Evolutionary conservation across 1,140 invertebrate species (phyloP).

Genomic region (Coptotermes formosanus): DNA sequence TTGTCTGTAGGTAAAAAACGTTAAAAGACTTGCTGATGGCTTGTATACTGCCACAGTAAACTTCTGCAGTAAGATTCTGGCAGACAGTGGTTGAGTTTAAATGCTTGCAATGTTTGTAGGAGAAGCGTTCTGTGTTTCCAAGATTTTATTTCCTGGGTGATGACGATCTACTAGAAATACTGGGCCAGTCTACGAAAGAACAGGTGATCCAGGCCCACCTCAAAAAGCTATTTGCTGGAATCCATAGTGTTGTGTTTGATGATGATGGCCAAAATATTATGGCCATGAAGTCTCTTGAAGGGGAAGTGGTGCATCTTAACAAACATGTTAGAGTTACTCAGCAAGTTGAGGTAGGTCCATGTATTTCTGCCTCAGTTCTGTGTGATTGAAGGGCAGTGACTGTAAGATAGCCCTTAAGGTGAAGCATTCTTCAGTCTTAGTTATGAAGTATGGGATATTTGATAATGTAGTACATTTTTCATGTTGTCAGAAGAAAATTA

Average conservation of each 20-base stretch:
- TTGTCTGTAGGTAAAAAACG: no score
- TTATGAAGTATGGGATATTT: no score
- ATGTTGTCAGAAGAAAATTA: no score
- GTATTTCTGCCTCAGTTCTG: neutral
- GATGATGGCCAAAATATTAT: constrained; percentile 63
- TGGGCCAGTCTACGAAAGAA: constrained; percentile 85
- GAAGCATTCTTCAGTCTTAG: no score
- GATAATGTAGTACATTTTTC: no score
- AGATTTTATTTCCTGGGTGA: constrained; percentile 96
- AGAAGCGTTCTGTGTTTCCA: constrained; percentile 91
- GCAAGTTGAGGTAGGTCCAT: constrained; percentile 71
- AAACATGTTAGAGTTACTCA: constrained; percentile 73
- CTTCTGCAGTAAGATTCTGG: no score
- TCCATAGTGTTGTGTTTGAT: constrained; percentile 72
- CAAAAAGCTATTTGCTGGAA: constrained; percentile 93
- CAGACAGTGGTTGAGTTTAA: no score
- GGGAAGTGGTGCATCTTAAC: constrained; percentile 77
- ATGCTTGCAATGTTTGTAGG: constrained; percentile 56
- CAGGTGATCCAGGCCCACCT: constrained; percentile 88
- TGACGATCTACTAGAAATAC: constrained; percentile 91
- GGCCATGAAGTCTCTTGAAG: constrained; percentile 76
- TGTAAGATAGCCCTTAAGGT: no score
- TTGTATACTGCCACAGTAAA: no score
- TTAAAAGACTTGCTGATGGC: no score
- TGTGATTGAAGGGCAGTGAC: no score